A percentile compares a stretch with the other conserved stretches of the same genome.
These are phyloP conservation scores for Aricia agestis DNA, from an alignment of 1,140 invertebrate genomes.

Conservation along the genomic window DNA sequence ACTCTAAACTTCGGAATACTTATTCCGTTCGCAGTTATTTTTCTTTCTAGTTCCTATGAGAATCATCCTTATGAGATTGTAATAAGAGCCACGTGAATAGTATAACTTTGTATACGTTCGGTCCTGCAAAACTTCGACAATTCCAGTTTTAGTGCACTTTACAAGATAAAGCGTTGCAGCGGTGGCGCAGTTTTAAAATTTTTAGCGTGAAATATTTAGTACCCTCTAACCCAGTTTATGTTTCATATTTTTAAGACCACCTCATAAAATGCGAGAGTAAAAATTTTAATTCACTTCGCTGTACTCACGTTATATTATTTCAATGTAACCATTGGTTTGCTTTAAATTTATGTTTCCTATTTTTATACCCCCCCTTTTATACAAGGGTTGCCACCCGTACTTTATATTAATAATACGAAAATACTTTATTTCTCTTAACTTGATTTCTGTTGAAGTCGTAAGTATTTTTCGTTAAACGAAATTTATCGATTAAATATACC, in stretches of 20 bases:
- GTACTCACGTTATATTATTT: neutral
- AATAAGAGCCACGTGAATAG: no score
- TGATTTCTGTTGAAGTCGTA: no score
- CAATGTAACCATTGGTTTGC: neutral
- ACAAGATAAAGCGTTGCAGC: neutral
- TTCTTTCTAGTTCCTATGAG: no score
- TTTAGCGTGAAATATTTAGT: neutral
- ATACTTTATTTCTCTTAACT: no score
- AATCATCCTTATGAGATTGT: no score
- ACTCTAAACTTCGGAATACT: neutral
- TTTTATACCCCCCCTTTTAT: no score
- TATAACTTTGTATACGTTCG: no score
- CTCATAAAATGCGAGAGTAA: neutral
- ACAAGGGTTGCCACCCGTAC: no score
- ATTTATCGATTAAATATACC: no score
- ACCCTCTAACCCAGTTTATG: neutral
- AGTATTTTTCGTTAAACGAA: no score
- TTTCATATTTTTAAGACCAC: neutral
- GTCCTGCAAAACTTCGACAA: neutral
- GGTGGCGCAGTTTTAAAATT: neutral
- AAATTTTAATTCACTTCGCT: neutral
- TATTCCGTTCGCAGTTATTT: neutral
- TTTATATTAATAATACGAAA: no score
- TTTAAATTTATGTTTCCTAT: no score
- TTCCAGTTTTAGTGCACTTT: constrained; percentile 8